phyloP scores from a whole-genome alignment of 35 echinoderm and acorn worm species.

The Heliocidaris erythrogramma region DNA sequence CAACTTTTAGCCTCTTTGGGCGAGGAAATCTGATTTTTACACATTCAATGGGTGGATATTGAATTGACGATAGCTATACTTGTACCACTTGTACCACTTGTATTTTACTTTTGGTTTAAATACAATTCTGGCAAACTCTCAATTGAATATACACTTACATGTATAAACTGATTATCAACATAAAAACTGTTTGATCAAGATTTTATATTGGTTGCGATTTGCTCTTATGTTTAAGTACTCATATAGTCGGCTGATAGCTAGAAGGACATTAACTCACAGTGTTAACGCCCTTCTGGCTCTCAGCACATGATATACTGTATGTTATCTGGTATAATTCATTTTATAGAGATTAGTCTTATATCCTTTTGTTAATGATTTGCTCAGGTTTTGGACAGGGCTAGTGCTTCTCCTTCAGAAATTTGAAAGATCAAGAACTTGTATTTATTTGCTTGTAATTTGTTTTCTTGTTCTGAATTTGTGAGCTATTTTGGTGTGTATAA shows the following conservation, averaged over 20 bases:
- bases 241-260: too few relatives aligned
- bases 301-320: not conserved
- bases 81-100: too few relatives aligned
- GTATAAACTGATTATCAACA: too few relatives aligned
- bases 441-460: not conserved
- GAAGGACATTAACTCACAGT: too few relatives aligned
- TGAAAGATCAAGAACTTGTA: not conserved
- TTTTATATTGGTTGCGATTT: too few relatives aligned
- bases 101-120: too few relatives aligned
- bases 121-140: too few relatives aligned
- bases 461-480: not conserved
- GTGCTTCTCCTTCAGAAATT: not conserved
- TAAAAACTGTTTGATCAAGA: too few relatives aligned
- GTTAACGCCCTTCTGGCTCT: not conserved
- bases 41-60: not conserved
- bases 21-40: not conserved
- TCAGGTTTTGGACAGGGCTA: constrained; percentile 3
- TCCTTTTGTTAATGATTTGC: not conserved
- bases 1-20: not conserved
- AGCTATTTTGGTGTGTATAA: not conserved
- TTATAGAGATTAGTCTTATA: not conserved
- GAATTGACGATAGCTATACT: not conserved
- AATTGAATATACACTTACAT: too few relatives aligned
- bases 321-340: not conserved
- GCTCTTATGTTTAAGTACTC: too few relatives aligned